A percentile compares a stretch with the other conserved stretches of the same genome.
These are phyloP conservation scores for Ceraclea dissimilis DNA, from an alignment of 2,888 invertebrate genomes.

Conservation along the genomic window DNA sequence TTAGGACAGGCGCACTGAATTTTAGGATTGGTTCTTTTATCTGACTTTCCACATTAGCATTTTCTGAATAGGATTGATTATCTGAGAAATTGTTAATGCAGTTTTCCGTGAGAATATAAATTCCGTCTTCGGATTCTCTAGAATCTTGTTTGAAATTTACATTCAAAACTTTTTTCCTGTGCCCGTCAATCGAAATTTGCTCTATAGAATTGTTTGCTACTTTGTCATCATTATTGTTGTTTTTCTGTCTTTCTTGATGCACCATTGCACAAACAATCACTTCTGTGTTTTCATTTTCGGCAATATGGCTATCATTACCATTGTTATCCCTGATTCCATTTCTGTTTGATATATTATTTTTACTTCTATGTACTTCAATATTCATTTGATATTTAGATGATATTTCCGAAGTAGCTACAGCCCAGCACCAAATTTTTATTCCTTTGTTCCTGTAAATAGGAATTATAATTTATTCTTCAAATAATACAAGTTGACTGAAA, in stretches of 20 bases:
- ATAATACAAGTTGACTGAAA: too few relatives aligned
- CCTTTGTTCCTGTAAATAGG: conserved; percentile 17
- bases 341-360: not conserved
- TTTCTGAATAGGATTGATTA: not conserved
- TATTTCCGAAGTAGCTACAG: conserved; percentile 1
- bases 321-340: too few relatives aligned
- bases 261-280: not conserved
- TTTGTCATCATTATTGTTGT: not conserved
- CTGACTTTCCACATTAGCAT: not conserved
- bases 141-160: not conserved
- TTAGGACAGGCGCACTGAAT: not conserved
- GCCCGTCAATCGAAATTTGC: too few relatives aligned
- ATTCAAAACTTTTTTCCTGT: too few relatives aligned
- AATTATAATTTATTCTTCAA: too few relatives aligned
- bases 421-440: conserved; percentile 23
- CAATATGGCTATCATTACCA: too few relatives aligned
- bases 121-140: not conserved
- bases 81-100: not conserved
- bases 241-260: not conserved
- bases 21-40: not conserved
- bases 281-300: not conserved
- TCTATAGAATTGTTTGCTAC: not conserved
- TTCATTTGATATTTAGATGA: conserved; percentile 17
- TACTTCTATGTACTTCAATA: conserved; percentile 14
- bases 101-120: not conserved